Percentiles rank a stretch among this genome's conserved stretches.
These are phyloP conservation scores for Dasypogon diadema DNA, from an alignment of 2,888 invertebrate genomes.

Conservation along the genomic window DNA sequence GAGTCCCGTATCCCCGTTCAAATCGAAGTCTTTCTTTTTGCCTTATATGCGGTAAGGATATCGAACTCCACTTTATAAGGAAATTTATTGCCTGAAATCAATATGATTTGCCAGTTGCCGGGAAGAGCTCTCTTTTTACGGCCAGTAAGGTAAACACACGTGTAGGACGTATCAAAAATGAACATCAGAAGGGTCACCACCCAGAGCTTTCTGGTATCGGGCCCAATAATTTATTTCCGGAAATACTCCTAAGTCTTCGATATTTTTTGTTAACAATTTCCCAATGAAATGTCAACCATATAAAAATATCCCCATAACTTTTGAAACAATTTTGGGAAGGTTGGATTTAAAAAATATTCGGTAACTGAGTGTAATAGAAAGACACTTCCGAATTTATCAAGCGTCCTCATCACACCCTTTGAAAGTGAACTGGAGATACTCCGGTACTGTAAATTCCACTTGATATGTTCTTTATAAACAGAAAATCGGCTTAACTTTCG, in stretches of 20 bases:
- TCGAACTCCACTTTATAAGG: constrained; percentile 29
- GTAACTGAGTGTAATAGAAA: not conserved
- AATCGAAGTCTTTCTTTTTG: constrained; percentile 6
- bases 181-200: not conserved
- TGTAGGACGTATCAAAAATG: not conserved
- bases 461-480: constrained; percentile 34
- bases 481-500: constrained; percentile 47
- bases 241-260: not conserved
- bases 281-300: too few relatives aligned
- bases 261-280: too few relatives aligned
- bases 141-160: not conserved
- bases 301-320: too few relatives aligned
- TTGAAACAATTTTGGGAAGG: too few relatives aligned
- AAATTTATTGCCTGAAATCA: constrained; percentile 54
- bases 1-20: not conserved
- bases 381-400: constrained; percentile 13
- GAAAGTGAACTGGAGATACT: not conserved
- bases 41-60: constrained; percentile 11
- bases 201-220: not conserved
- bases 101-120: constrained; percentile 39
- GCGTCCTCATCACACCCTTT: constrained; percentile 23
- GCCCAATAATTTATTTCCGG: not conserved
- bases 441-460: constrained; percentile 5
- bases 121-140: not conserved
- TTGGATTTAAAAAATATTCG: not conserved